Evolutionary conservation across 2,797 vertebrate genomes (phyloP).

Genomic region (Micrastur ruficollis): DNA sequence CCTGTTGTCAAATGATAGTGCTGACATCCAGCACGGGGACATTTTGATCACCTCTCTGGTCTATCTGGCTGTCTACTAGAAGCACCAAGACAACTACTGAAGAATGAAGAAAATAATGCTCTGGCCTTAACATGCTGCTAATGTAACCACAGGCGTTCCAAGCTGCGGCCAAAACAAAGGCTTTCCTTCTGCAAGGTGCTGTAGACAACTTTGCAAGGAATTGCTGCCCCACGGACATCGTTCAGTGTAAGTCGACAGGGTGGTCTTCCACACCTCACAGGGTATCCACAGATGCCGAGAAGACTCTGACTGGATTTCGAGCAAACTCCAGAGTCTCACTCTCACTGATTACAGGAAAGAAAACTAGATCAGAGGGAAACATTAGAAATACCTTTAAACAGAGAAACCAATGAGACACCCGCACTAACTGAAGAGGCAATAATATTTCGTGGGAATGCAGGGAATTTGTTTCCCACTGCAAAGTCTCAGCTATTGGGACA

Average conservation of each 20-base stretch:
- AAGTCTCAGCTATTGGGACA: not conserved
- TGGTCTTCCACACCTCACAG: not conserved
- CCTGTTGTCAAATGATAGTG: not conserved
- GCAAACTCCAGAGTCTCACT: not conserved
- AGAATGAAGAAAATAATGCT: not conserved
- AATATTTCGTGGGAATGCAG: fast-evolving
- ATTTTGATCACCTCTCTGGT: not conserved
- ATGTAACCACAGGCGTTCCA: not conserved
- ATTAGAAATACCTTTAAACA: not conserved
- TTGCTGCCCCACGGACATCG: fast-evolving
- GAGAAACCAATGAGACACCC: not conserved
- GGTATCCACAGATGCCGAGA: not conserved
- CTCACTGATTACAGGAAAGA: not conserved
- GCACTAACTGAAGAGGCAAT: not conserved
- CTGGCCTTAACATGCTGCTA: not conserved
- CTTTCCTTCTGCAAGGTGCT: not conserved
- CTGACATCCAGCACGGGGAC: not conserved
- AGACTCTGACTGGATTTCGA: not conserved
- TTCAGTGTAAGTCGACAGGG: not conserved
- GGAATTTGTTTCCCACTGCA: not conserved
- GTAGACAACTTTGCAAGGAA: not conserved
- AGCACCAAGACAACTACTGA: not conserved
- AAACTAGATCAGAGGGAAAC: not conserved
- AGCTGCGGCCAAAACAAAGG: not conserved
- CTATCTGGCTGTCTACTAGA: not conserved